A percentile compares a stretch with the other conserved stretches of the same genome.
These are phyloP conservation scores for Busseola fusca DNA, from an alignment of 2,888 invertebrate genomes.

Conservation along the genomic window DNA sequence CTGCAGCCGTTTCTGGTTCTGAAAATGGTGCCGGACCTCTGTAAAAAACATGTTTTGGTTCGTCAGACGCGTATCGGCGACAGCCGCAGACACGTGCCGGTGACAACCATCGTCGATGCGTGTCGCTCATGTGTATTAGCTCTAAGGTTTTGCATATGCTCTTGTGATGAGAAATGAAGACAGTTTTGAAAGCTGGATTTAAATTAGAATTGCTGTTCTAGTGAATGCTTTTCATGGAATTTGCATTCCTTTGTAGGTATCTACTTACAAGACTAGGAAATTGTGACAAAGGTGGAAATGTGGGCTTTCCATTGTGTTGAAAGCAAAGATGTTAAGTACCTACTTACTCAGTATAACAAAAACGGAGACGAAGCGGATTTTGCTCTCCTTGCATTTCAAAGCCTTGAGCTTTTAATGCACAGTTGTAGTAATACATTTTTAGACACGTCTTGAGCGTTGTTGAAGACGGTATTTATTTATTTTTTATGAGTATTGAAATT, in stretches of 20 bases:
- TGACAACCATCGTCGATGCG: too few species aligned
- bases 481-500: not conserved
- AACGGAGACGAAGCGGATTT: not conserved
- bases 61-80: constrained; percentile 72
- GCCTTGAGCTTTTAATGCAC: not conserved
- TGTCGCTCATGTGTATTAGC: not conserved
- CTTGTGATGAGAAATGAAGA: constrained; percentile 3
- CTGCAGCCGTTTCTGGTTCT: constrained; percentile 95
- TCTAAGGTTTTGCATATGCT: not conserved
- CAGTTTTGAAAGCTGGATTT: constrained; percentile 38
- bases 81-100: not conserved
- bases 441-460: not conserved
- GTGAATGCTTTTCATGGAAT: constrained; percentile 62
- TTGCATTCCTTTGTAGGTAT: constrained; percentile 62
- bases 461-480: too few species aligned
- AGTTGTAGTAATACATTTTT: not conserved
- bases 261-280: constrained; percentile 37
- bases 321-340: constrained; percentile 10
- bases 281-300: constrained; percentile 50
- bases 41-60: constrained; percentile 94
- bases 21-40: constrained; percentile 94
- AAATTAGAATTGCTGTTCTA: constrained; percentile 60
- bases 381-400: not conserved
- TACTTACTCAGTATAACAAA: not conserved
- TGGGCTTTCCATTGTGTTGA: constrained; percentile 22